Base-by-base conservation (phyloP, 2,797 vertebrate species). In the Lacerta bilineata region DNA sequence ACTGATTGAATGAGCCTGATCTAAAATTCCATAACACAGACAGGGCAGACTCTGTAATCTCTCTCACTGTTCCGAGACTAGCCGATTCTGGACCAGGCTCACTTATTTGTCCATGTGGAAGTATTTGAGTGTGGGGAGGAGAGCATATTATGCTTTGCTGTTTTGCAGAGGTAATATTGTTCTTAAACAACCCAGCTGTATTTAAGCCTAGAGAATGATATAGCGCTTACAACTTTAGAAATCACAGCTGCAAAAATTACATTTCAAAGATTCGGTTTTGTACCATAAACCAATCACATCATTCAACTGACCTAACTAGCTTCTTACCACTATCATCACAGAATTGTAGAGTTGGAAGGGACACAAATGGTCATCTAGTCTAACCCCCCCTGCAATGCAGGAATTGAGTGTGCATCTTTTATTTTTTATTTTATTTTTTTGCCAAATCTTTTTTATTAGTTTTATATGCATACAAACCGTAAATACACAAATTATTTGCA, bases 11-110 rank as follows among this genome's bases (percentile, higher is more conserved):
- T 82, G 87, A 90, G 86, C 50, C 92, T 64, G 4, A 91, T 68
- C 83, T 50, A 89, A 80, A 87, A 93, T 90, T 95, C 91, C 86
- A 8, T 43, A 94, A 89, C 66, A 69, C 83, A 68, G 17, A 82
- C 50, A 36, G 1, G 61, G 8, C 0, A 0, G 0, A 0, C 88
- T 85, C 79, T 0, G 0, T 36, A 66, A 84, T 59, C 50, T 91
- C 68, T 41, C 33, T 78, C 64, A 33, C 80, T 81, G 72, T 76
- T 94, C 36, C 87, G 61, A 61, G 82, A 79, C 25, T 50, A 13
- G 0, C 59, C 13, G 23, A 83, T 78, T 90, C 68, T 27, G 36
- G 50, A 79, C 61, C 75, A 41, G 9, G 3, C 55, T 78, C 39
- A 39, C 59, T 76, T 36, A 82, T 87, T 66, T 87, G 50, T 61